Conservation (phyloP, 2,113 vertebrate species). For the Ictalurus furcatus region DNA sequence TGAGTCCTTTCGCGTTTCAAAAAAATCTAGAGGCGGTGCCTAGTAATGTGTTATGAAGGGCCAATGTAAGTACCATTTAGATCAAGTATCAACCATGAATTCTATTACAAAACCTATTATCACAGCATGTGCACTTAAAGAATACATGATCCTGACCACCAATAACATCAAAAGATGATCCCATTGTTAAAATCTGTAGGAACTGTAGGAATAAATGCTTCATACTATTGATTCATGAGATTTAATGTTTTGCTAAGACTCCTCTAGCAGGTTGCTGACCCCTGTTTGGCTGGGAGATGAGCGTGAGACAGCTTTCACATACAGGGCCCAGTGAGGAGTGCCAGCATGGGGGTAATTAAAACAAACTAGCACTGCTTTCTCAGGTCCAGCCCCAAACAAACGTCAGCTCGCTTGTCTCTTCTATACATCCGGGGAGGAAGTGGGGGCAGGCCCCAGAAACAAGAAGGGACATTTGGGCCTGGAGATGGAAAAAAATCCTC, state of each 20-base stretch:
- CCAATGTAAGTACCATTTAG: neutral
- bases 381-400: slow-evolving; percentile 55
- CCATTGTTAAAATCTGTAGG: neutral
- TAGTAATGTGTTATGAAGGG: neutral
- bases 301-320: slow-evolving; percentile 51
- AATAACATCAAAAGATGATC: neutral
- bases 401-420: slow-evolving; percentile 31
- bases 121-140: neutral
- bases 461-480: slow-evolving; percentile 40
- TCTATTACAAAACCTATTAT: neutral
- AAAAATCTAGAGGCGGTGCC: no score
- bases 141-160: neutral
- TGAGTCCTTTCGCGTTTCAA: no score
- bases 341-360: slow-evolving; percentile 64
- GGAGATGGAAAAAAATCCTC: slow-evolving; percentile 13
- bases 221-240: neutral
- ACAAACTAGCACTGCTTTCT: slow-evolving; percentile 57
- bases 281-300: slow-evolving; percentile 33
- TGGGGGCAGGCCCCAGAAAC: slow-evolving; percentile 24
- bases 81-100: neutral
- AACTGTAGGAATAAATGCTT: neutral
- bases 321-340: slow-evolving; percentile 40
- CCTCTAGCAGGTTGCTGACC: slow-evolving; percentile 10
- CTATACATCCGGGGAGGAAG: slow-evolving; percentile 7
- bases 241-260: neutral